Percentiles rank a stretch among this genome's conserved stretches.
Evolutionary conservation across 2,797 vertebrate species (phyloP).

Genomic region (Cuculus canorus): DNA sequence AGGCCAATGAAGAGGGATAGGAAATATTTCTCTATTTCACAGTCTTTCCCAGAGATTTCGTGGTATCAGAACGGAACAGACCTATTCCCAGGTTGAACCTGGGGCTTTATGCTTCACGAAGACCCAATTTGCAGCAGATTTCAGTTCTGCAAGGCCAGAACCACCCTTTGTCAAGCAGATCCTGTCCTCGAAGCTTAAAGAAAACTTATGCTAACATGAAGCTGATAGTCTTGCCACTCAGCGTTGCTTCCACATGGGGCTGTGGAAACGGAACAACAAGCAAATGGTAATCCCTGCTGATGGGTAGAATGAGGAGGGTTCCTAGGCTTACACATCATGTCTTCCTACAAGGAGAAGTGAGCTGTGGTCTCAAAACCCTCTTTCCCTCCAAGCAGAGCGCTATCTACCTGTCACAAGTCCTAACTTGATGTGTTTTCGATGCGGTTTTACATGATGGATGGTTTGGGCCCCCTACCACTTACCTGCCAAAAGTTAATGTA

Average conservation of each 20-base stretch:
- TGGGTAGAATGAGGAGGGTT: background rate
- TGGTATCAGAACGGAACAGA: background rate
- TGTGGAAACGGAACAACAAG: background rate
- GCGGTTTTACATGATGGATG: slow-evolving; percentile 51
- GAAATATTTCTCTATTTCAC: background rate
- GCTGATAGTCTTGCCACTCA: background rate
- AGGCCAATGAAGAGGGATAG: background rate
- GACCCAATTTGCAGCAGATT: background rate
- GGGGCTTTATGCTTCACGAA: fast-evolving
- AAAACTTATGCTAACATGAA: background rate
- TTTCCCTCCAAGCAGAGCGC: slow-evolving; percentile 15
- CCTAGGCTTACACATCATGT: background rate
- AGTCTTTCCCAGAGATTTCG: background rate
- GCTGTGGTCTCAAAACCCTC: background rate
- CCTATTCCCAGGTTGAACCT: background rate
- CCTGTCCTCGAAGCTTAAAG: background rate
- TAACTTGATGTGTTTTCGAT: slow-evolving; percentile 58
- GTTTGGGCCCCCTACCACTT: slow-evolving; percentile 31
- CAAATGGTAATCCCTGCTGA: background rate
- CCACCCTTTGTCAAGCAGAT: background rate
- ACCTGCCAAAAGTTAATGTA: slow-evolving; percentile 67
- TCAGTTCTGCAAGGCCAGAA: background rate
- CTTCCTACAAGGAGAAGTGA: background rate
- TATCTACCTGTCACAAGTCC: slow-evolving; percentile 18
- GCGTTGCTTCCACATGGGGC: background rate